These are phyloP conservation scores for Beaufortia kweichowensis DNA, from an alignment of 2,113 vertebrate species.

Conservation along the genomic window DNA sequence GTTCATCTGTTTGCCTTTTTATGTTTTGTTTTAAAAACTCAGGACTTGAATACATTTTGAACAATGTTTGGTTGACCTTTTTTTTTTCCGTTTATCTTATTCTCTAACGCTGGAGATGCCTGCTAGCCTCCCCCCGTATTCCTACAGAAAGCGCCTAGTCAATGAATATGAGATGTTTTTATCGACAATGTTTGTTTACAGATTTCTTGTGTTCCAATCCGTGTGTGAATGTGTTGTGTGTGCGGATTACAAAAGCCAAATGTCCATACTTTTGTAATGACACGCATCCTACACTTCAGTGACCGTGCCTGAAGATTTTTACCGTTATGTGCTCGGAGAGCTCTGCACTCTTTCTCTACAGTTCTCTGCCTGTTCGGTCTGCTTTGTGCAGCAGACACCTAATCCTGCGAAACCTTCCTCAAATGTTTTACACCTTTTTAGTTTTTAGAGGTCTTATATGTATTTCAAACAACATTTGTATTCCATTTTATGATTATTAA, in stretches of 20 bases:
- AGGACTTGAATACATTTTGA: slow-evolving; percentile 66
- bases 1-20: slow-evolving; percentile 57
- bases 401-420: slow-evolving; percentile 56
- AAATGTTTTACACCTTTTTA: slow-evolving; percentile 61
- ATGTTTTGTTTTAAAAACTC: slow-evolving; percentile 69
- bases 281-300: slow-evolving; percentile 58
- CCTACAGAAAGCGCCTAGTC: slow-evolving; percentile 53
- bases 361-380: slow-evolving; percentile 47
- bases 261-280: slow-evolving; percentile 44
- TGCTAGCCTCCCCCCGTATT: slow-evolving; percentile 31
- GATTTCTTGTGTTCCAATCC: slow-evolving; percentile 34
- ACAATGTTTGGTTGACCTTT: slow-evolving; percentile 48
- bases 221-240: slow-evolving; percentile 45
- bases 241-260: slow-evolving; percentile 55
- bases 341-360: slow-evolving; percentile 56
- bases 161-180: slow-evolving; percentile 56
- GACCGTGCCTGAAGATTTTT: slow-evolving; percentile 63
- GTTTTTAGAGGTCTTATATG: slow-evolving; percentile 64
- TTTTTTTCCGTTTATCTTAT: slow-evolving; percentile 44
- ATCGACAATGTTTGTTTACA: slow-evolving; percentile 57
- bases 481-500: slow-evolving; percentile 69
- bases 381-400: slow-evolving; percentile 38
- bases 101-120: slow-evolving; percentile 61
- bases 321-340: slow-evolving; percentile 57
- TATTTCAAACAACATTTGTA: slow-evolving; percentile 66